Conservation (phyloP, 1,140 invertebrate species). For the Heliconius hermathena region DNA sequence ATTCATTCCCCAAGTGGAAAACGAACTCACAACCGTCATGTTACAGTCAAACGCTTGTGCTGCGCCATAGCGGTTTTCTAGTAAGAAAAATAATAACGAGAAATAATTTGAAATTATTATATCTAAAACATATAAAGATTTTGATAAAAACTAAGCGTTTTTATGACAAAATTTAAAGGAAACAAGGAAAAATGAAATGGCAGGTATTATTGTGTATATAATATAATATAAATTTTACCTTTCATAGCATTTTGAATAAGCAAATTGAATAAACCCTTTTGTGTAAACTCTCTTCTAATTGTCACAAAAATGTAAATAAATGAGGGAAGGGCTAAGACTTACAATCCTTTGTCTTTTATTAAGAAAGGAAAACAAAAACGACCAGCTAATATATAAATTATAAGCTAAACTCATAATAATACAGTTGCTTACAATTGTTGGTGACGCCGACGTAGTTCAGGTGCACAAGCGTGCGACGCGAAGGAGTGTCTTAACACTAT, state of each 20-base stretch:
- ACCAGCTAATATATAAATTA: neutral
- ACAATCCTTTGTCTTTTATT: neutral
- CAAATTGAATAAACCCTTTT: conserved; percentile 4
- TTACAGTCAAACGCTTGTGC: neutral
- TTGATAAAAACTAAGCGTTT: neutral
- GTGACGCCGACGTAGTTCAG: too few species aligned
- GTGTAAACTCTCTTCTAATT: neutral
- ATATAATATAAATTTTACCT: neutral
- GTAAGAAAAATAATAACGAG: too few species aligned
- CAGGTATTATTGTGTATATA: too few species aligned
- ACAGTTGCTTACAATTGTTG: too few species aligned
- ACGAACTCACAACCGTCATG: neutral
- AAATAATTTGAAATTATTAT: too few species aligned
- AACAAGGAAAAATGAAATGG: neutral
- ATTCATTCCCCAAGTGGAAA: neutral
- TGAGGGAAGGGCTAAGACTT: neutral
- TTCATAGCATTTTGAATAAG: neutral
- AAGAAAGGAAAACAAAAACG: conserved; percentile 1
- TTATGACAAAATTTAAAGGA: neutral
- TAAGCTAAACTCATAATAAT: neutral
- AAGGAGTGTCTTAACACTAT: too few species aligned
- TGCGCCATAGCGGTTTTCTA: neutral
- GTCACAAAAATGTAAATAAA: neutral
- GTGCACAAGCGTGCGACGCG: too few species aligned
- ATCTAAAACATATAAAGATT: too few species aligned